Conservation (phyloP, 2,113 vertebrate genomes). For the Sander lucioperca region DNA sequence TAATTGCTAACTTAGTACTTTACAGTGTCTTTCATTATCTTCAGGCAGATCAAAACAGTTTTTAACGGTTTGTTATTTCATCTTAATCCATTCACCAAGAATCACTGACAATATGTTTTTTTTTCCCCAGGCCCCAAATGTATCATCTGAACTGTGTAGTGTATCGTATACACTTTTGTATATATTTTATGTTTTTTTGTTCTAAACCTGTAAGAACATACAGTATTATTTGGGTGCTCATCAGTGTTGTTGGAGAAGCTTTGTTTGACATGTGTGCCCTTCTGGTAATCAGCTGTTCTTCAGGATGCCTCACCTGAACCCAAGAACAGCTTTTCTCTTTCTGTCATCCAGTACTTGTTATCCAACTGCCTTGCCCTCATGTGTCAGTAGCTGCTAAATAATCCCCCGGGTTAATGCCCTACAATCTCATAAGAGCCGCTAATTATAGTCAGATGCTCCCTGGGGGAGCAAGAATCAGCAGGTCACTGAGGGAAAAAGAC, state of each 20-base stretch:
- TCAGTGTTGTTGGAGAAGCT: slow-evolving; percentile 22
- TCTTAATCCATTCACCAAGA: neutral
- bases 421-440: slow-evolving; percentile 71
- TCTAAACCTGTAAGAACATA: neutral
- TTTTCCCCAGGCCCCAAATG: neutral
- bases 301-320: slow-evolving; percentile 42
- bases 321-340: slow-evolving; percentile 71
- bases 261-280: slow-evolving; percentile 47
- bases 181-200: neutral
- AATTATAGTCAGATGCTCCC: slow-evolving; percentile 74
- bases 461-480: slow-evolving; percentile 65
- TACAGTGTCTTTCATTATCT: neutral
- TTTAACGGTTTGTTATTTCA: neutral
- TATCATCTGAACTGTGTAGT: neutral
- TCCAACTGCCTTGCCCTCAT: slow-evolving; percentile 70
- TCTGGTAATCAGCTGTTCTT: slow-evolving; percentile 65
- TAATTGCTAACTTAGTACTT: neutral
- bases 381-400: slow-evolving; percentile 70
- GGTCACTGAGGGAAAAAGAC: slow-evolving; percentile 20
- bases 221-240: neutral
- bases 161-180: neutral
- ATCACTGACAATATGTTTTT: neutral
- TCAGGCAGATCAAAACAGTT: neutral
- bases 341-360: slow-evolving; percentile 64
- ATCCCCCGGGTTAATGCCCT: slow-evolving; percentile 75